Evolutionary conservation across 2,888 invertebrate genomes (phyloP).

Genomic region (Phaedon cochleariae): DNA sequence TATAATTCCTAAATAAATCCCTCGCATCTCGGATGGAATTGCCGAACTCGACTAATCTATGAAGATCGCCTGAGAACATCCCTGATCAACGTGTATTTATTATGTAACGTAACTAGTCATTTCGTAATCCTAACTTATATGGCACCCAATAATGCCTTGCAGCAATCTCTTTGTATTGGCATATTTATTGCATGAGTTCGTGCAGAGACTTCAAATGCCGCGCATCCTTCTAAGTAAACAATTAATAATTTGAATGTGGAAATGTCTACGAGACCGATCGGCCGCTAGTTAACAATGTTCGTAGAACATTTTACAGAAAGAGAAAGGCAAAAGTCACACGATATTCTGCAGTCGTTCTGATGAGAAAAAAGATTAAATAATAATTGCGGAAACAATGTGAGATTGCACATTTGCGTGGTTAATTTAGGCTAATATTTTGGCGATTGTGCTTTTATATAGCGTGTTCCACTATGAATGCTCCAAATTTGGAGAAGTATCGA

Average conservation of each 20-base stretch:
- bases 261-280: background rate
- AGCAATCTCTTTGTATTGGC: constrained; percentile 19
- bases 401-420: background rate
- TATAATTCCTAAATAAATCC: no score
- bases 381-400: background rate
- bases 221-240: constrained; percentile 7
- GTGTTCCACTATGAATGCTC: no score
- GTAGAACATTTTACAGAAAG: background rate
- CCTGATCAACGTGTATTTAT: background rate
- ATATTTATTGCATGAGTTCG: constrained; percentile 22
- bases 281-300: background rate
- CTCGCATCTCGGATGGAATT: no score
- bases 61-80: no score
- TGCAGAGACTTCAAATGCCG: constrained; percentile 35
- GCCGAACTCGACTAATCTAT: no score
- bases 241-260: constrained; percentile 4
- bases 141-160: constrained; percentile 14
- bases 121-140: constrained; percentile 19
- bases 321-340: background rate
- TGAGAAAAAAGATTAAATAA: background rate
- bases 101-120: constrained; percentile 7
- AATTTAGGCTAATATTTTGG: background rate
- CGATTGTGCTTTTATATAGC: no score
- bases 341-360: background rate
- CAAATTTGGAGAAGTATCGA: no score